These are phyloP conservation scores for Pluvialis apricaria DNA, from an alignment of 2,113 vertebrate species.

Conservation along the genomic window DNA sequence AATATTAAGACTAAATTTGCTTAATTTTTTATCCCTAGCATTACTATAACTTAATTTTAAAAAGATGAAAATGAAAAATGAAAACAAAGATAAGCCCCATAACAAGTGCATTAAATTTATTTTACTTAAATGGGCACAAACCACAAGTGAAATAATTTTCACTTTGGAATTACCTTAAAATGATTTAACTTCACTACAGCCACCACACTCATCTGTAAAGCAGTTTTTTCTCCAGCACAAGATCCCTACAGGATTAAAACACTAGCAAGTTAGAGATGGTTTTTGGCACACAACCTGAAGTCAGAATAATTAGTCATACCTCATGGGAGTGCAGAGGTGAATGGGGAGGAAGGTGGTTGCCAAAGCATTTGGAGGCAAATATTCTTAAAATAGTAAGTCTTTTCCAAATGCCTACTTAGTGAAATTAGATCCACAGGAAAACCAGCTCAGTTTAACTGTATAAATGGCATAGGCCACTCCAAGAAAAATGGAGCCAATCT, in stretches of 20 bases:
- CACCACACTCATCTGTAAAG: not conserved
- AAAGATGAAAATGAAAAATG: slow-evolving; percentile 7
- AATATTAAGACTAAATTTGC: slow-evolving; percentile 16
- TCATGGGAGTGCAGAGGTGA: not conserved
- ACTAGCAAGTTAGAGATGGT: not conserved
- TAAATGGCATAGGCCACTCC: not conserved
- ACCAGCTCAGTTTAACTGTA: not conserved
- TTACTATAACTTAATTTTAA: not conserved
- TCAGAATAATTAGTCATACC: not conserved
- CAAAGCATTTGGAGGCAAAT: slow-evolving; percentile 5
- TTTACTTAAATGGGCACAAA: slow-evolving; percentile 12
- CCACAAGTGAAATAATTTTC: slow-evolving; percentile 17
- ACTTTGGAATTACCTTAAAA: slow-evolving; percentile 8
- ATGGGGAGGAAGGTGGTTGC: not conserved
- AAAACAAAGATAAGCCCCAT: slow-evolving; percentile 5
- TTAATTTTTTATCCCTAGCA: not conserved
- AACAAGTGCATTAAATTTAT: slow-evolving; percentile 17
- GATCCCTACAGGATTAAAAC: not conserved
- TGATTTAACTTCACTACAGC: not conserved
- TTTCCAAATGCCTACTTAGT: slow-evolving; percentile 8
- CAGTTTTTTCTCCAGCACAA: not conserved
- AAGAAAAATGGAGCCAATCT: not conserved
- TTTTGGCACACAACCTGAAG: not conserved
- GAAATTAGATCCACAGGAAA: not conserved
- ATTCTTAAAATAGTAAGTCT: not conserved